Percentiles rank a stretch among this genome's conserved stretches.
These are phyloP conservation scores for Dynastes grantii DNA, from an alignment of 2,888 invertebrate species.

Conservation along the genomic window DNA sequence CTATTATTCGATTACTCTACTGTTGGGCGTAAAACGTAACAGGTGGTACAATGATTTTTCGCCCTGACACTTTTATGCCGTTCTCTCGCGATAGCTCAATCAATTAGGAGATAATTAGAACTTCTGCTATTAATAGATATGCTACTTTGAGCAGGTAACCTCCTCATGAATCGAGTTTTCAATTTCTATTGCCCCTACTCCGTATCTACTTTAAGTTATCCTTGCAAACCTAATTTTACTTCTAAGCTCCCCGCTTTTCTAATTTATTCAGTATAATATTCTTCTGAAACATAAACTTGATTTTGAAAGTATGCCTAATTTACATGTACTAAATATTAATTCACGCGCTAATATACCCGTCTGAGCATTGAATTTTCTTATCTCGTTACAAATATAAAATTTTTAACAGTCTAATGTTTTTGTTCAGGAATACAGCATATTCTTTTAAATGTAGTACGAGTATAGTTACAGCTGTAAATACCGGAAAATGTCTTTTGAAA, in stretches of 20 bases:
- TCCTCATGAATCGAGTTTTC: too few species aligned
- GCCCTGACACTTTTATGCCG: neutral
- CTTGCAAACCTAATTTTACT: too few species aligned
- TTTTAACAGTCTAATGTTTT: too few species aligned
- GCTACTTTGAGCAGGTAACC: too few species aligned
- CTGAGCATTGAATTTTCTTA: neutral
- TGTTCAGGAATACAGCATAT: too few species aligned
- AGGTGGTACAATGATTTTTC: slow-evolving; percentile 29
- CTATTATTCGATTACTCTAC: neutral
- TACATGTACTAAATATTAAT: slow-evolving; percentile 1
- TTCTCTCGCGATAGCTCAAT: neutral
- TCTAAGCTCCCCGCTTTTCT: neutral
- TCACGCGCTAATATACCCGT: neutral
- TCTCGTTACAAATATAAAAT: neutral
- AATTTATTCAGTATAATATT: neutral
- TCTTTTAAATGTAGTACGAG: too few species aligned
- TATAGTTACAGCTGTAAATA: slow-evolving; percentile 1
- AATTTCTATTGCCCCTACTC: too few species aligned
- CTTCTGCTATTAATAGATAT: neutral
- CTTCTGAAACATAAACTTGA: neutral
- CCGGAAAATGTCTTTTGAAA: slow-evolving; percentile 4
- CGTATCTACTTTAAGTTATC: too few species aligned
- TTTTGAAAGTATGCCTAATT: neutral
- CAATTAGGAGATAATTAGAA: slow-evolving; percentile 1
- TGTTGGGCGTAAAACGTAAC: slow-evolving; percentile 34